Percentiles rank a stretch among this genome's conserved stretches.
These are phyloP conservation scores for Numenius arquata DNA, from an alignment of 2,113 vertebrate genomes.

Conservation along the genomic window DNA sequence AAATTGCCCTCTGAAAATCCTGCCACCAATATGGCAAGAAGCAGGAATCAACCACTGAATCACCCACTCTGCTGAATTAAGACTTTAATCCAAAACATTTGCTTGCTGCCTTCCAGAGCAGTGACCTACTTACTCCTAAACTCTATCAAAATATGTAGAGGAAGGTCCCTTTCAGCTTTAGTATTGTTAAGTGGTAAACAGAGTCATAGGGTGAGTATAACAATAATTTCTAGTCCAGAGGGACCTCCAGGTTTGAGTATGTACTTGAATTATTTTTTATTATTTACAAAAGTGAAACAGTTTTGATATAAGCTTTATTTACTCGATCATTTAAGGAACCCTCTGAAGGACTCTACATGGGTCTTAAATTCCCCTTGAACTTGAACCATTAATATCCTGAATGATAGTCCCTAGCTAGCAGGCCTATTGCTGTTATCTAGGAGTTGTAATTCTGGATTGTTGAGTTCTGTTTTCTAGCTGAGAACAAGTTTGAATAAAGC, in stretches of 20 bases:
- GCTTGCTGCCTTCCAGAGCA: not conserved
- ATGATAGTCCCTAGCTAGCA: not conserved
- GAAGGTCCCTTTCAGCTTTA: not conserved
- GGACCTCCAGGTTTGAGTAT: not conserved
- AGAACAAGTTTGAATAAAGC: not conserved
- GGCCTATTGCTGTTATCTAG: rapidly evolving
- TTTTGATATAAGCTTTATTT: not conserved
- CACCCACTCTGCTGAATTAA: not conserved
- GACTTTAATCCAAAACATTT: not conserved
- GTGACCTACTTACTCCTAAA: not conserved
- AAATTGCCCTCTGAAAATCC: not conserved
- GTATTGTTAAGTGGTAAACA: not conserved
- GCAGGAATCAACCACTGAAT: not conserved
- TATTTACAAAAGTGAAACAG: not conserved
- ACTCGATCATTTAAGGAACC: not conserved
- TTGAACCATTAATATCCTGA: not conserved
- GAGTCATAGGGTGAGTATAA: not conserved
- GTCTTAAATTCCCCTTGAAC: not conserved
- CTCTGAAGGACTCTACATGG: not conserved
- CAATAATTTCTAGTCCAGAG: not conserved
- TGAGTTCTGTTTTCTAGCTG: not conserved
- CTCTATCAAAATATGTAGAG: not conserved
- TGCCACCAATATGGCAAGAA: rapidly evolving
- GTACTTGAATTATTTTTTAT: not conserved
- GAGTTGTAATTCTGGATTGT: not conserved